Evolutionary conservation across 2,888 invertebrate genomes (phyloP).

Genomic region (Eupeodes latifasciatus): DNA sequence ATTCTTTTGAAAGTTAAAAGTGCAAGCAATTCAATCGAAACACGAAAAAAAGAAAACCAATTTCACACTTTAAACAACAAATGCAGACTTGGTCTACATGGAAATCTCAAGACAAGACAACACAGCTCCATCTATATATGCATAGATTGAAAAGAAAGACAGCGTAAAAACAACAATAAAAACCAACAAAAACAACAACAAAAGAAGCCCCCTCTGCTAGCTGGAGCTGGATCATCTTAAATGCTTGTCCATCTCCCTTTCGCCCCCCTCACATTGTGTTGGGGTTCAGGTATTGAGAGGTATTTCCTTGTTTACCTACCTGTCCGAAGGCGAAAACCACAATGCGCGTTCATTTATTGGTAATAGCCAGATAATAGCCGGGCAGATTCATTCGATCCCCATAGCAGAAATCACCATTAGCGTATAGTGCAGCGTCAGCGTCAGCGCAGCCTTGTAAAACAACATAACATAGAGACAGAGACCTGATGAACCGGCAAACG

Average conservation of each 20-base stretch:
- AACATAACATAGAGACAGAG: background rate
- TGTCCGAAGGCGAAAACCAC: constrained; percentile 72
- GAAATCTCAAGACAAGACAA: constrained; percentile 14
- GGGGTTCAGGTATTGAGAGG: constrained; percentile 43
- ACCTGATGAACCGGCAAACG: constrained; percentile 59
- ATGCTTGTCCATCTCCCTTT: background rate
- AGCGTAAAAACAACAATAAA: background rate
- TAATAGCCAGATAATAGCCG: constrained; percentile 73
- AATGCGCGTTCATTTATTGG: constrained; percentile 72
- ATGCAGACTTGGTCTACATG: constrained; percentile 19
- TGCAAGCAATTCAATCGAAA: constrained; percentile 40
- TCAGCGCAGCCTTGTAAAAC: too few relatives aligned
- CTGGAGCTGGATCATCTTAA: constrained; percentile 14
- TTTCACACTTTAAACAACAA: constrained; percentile 51
- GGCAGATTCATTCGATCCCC: constrained; percentile 55
- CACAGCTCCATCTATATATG: background rate
- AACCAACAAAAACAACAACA: background rate
- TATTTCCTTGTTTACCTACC: constrained; percentile 73
- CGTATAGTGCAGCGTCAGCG: background rate
- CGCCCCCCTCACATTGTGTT: background rate
- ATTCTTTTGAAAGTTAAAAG: constrained; percentile 13
- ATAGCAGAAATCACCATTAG: background rate
- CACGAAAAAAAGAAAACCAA: constrained; percentile 35
- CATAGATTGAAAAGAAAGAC: background rate
- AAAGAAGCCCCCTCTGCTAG: constrained; percentile 6